A percentile compares a stretch with the other conserved stretches of the same genome.
phyloP scores from a whole-genome alignment of 2,113 vertebrate species.

The Phoenicopterus ruber region DNA sequence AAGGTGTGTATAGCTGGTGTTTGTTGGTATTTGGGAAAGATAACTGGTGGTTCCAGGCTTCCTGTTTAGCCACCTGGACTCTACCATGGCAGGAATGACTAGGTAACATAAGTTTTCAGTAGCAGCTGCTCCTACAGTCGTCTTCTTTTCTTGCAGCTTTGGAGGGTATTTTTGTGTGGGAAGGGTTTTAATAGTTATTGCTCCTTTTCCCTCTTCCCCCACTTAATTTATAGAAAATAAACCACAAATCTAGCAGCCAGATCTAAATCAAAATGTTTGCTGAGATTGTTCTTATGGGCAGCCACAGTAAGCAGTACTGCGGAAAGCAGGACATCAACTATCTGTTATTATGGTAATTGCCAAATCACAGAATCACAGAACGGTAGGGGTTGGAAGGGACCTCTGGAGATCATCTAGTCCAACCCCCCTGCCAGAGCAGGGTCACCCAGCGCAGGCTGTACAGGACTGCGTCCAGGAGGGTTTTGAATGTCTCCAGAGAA shows the following conservation, averaged over 20 bases:
- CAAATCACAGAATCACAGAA: neutral
- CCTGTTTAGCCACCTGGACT: neutral
- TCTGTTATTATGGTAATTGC: neutral
- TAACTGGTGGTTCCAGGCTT: neutral
- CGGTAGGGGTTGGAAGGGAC: no score
- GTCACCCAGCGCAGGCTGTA: no score
- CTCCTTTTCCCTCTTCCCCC: neutral
- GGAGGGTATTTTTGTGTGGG: neutral
- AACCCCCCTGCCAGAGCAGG: no score
- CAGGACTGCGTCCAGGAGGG: no score
- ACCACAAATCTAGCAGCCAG: neutral
- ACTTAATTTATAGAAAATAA: neutral
- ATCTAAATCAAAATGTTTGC: neutral
- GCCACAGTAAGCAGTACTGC: neutral
- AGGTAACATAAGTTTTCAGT: neutral
- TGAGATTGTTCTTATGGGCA: neutral
- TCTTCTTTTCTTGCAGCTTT: neutral
- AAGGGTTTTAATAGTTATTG: neutral
- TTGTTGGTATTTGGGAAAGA: neutral
- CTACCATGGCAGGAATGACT: neutral
- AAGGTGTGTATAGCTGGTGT: neutral
- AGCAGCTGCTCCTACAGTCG: neutral
- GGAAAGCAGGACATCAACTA: neutral
- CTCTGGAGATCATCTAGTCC: no score
- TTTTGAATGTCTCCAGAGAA: no score